Percentiles rank a stretch among this genome's conserved stretches.
Conservation (phyloP, 2,797 vertebrate genomes). For the Rachycentron canadum region DNA sequence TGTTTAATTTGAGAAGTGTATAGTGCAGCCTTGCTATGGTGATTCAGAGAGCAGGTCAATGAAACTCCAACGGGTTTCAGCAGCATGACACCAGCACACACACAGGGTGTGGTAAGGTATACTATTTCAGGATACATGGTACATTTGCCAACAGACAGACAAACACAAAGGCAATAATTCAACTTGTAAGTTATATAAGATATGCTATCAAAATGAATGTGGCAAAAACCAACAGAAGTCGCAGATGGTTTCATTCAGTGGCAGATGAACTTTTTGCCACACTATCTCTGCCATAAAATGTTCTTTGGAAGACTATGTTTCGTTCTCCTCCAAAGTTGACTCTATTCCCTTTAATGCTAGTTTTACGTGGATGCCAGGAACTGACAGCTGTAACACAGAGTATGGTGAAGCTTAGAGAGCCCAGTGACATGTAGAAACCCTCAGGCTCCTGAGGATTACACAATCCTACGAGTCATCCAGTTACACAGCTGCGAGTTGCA, state of each 20-base stretch:
- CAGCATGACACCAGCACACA: slow-evolving; percentile 48
- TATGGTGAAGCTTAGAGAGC: slow-evolving; percentile 41
- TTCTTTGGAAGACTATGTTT: slow-evolving; percentile 50
- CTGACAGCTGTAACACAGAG: slow-evolving; percentile 53
- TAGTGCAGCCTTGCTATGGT: slow-evolving; percentile 26
- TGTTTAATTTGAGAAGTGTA: slow-evolving; percentile 28
- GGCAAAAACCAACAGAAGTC: slow-evolving; percentile 45
- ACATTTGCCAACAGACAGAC: slow-evolving; percentile 15
- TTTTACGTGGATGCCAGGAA: slow-evolving; percentile 43
- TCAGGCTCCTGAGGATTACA: slow-evolving; percentile 58
- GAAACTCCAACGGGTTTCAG: slow-evolving; percentile 52
- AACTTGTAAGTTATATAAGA: slow-evolving; percentile 36
- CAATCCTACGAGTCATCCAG: slow-evolving; percentile 62
- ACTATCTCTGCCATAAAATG: slow-evolving; percentile 55
- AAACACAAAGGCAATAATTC: slow-evolving; percentile 40
- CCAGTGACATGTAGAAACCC: slow-evolving; percentile 54
- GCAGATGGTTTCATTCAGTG: slow-evolving; percentile 70
- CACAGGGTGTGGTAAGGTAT: slow-evolving; percentile 59
- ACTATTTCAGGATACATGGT: slow-evolving; percentile 67
- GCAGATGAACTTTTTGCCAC: slow-evolving; percentile 62
- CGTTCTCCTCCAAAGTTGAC: slow-evolving; percentile 32
- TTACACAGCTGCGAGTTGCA: slow-evolving; percentile 60
- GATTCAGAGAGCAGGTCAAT: slow-evolving; percentile 62
- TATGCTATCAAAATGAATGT: slow-evolving; percentile 30
- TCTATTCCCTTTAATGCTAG: slow-evolving; percentile 6